Evolutionary conservation across 2,888 invertebrate species (phyloP), one percentile per base, ranked within the genome.

Genomic region (Calephelis perditalis): DNA sequence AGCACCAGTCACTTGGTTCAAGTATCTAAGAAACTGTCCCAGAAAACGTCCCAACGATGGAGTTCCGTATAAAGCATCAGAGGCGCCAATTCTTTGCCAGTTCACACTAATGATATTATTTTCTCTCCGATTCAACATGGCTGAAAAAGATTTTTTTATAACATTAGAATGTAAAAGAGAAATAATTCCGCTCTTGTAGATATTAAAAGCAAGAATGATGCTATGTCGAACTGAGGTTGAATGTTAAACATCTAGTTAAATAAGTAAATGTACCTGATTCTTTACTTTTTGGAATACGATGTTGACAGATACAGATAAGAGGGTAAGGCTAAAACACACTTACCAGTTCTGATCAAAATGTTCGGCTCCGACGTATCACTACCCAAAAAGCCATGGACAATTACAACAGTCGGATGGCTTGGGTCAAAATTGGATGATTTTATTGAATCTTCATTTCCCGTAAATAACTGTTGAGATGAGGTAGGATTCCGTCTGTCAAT

Each of bases 31-130:
- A 63, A 59, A 82, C 45, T 73, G 70, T 35, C 80, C 83, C 5
- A 84, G 63, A 3, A 71, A 73, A 6, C 70, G 68, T 0, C 82
- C 86, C 0, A 77, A 71, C 0, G 61, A 68, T 0, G 81, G 79
- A 0, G 78, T 76, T 10, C 76, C 77, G 3, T 57, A 55, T 0
- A 65, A 72, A 2, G 81, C 78, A 0, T 71, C 71, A 8, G 68
- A 65, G 0, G 62, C 4, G 9, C 81, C 78, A 3, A 79, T 64
- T 0, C 67, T 60, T 26, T 74, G 71, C 83, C 83, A 82, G 59
- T 82, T 81, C 45, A 81, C n/a, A 3, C 77, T 69, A n/a, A 82
- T 81, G 0, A 82, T 71, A 61, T 82, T 82, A 0, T 63, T 63
- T n/a, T 79, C 73, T 5, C 56, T 64, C 43, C 68, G 72, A 1